Base-by-base conservation (phyloP, 2,797 vertebrate genomes). In the Liasis olivaceus region DNA sequence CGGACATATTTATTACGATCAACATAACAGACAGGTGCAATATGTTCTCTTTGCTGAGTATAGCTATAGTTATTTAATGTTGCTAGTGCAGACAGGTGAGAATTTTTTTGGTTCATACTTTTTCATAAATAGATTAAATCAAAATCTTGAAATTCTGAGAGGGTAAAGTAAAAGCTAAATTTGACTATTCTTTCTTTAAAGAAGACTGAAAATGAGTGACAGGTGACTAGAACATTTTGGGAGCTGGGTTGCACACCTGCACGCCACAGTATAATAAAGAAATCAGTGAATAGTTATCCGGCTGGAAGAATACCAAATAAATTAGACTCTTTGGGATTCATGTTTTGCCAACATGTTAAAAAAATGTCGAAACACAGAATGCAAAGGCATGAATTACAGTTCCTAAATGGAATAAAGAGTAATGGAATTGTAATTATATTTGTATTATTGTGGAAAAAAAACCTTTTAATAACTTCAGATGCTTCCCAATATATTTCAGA, bases 401-500 rank as follows among this genome's bases (percentile, higher is more conserved):
- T 92, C 51, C 54, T 89, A 58, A 89, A 59, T 69, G 28, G 58
- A 63, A 63, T 17, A 77, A 54, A 87, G 14, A 36, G 13, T 42
- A 47, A 64, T 54, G n/a, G 20, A 86, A 91, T 14, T 91, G n/a
- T 64, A 85, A 86, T 56, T 36, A 15, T 85, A 72, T 62, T 11
- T 87, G 9, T 47, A 28, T 87, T 31, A 63, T 54, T 95, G 92
- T 85, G 3, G 20, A 4, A 13, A 54, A n/a, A 90, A 81, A 88
- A 36, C 72, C 92, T 0, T 85, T 28, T 85, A 2, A 93, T 94
- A 64, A 90, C 24, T 92, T 90, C 1, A 5, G 86, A 87, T 91
- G 59, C 14, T 77, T 81, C 66, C 64, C 58, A 92, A 51, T 54
- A 90, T 24, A 36, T 56, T 54, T 94, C 89, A 91, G 58, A 89